These are phyloP conservation scores for Liposcelis brunnea DNA, from an alignment of 2,888 invertebrate genomes.

Conservation along the genomic window DNA sequence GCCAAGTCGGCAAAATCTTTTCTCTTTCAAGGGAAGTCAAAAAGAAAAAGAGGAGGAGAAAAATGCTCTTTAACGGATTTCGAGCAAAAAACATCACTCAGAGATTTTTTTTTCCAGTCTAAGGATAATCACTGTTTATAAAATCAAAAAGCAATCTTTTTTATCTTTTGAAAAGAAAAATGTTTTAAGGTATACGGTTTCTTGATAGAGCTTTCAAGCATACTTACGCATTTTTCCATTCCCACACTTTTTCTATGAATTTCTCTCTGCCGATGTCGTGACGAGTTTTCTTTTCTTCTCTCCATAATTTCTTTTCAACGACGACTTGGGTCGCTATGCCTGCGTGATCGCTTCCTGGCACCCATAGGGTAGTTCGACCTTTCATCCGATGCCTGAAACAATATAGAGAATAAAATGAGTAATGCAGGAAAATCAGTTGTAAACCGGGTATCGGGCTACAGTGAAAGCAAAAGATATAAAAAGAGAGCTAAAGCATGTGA, in stretches of 20 bases:
- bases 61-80: too few species aligned
- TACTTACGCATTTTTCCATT: slow-evolving; percentile 76
- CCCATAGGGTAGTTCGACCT: slow-evolving; percentile 83
- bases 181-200: slow-evolving; percentile 4
- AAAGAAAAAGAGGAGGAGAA: too few species aligned
- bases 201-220: slow-evolving; percentile 18
- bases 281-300: slow-evolving; percentile 66
- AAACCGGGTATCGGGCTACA: too few species aligned
- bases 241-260: slow-evolving; percentile 86
- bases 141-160: slow-evolving; percentile 3
- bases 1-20: too few species aligned
- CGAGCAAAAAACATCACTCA: too few species aligned
- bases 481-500: too few species aligned
- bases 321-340: slow-evolving; percentile 99
- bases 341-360: slow-evolving; percentile 97
- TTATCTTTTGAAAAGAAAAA: too few species aligned
- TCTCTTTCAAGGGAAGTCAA: too few species aligned
- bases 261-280: slow-evolving; percentile 90
- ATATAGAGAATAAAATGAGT: slow-evolving; percentile 7
- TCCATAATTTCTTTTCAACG: slow-evolving; percentile 89
- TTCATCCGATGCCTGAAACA: slow-evolving; percentile 71
- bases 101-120: not conserved
- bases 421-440: too few species aligned
- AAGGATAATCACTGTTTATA: slow-evolving; percentile 2
- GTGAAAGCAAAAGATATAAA: too few species aligned